Base-by-base conservation (phyloP, 2,797 vertebrate species). In the Euthynnus affinis region DNA sequence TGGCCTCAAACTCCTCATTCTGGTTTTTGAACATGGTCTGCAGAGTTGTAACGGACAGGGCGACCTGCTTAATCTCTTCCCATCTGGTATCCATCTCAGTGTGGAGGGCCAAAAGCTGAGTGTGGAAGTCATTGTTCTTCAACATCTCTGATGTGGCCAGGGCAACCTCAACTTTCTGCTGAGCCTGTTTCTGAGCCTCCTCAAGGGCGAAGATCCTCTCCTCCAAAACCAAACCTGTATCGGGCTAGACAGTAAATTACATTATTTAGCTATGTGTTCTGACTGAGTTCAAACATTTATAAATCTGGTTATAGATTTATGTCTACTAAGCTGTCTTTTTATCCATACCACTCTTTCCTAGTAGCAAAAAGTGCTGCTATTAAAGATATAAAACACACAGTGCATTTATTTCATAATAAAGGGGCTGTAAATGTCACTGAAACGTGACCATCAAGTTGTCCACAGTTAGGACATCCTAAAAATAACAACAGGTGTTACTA, bases 121-220 rank as follows among this genome's bases (percentile, higher is more conserved):
- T 53, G 22, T 40, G 20, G 13, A 67, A 9, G n/a, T 18, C 62
- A 1, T 74, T 32, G 46, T 49, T 58, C 44, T 62, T 81, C 10
- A 71, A 1, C 23, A 74, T 70, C 40, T 81, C 64, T 9, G 78
- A 73, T 34, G 63, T 57, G 2, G 53, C 59, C 32, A 78, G 42
- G 15, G 64, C 37, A 13, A 70, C 51, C n/a, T 71, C 29, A 9
- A 63, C 75, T 34, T 22, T 65, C 34, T 78, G 29, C 58, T 70
- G 66, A 20, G 58, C 42, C 75, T 75, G 67, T 68, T 75, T 75
- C 53, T 71, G 77, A 67, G 71, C 58, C 51, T 76, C 51, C 25
- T 84, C 81, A 5, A 81, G 63, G 46, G 69, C 60, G 12, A 68
- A n/a, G 32, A 82, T 71, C 72, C 65, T 79, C 22, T 79, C 60